Evolutionary conservation across 2,797 vertebrate genomes (phyloP).

Genomic region (Sphenopsis melanotis): DNA sequence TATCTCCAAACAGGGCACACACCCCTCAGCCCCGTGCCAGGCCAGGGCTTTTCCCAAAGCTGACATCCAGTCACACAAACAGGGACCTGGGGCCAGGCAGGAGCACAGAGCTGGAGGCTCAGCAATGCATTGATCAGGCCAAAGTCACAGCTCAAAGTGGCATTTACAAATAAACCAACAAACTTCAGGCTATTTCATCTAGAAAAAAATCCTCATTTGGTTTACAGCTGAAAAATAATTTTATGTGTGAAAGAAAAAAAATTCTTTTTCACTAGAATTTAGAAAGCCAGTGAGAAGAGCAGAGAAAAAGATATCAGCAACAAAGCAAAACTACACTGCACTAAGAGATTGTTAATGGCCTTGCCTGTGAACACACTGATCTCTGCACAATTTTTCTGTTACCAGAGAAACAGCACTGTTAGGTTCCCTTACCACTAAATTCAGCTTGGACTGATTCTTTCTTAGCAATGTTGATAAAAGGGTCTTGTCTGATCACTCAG

Average conservation of each 20-base stretch:
- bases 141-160: not conserved
- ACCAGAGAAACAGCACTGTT: not conserved
- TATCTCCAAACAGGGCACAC: not conserved
- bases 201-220: not conserved
- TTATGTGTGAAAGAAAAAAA: not conserved
- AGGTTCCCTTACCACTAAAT: constrained; percentile 4
- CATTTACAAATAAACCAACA: not conserved
- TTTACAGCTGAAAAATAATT: not conserved
- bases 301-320: not conserved
- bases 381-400: constrained; percentile 14
- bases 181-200: not conserved
- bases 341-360: not conserved
- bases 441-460: not conserved
- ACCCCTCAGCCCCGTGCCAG: not conserved
- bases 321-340: not conserved
- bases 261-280: not conserved
- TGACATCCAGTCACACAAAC: not conserved
- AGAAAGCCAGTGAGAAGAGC: not conserved
- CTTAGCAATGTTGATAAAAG: not conserved
- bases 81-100: rapidly evolving
- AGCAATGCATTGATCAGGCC: not conserved
- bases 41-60: not conserved
- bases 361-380: not conserved
- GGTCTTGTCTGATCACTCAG: not conserved
- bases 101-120: not conserved